Evolutionary conservation across 2,888 invertebrate genomes (phyloP).

Genomic region (Urechis unicinctus): DNA sequence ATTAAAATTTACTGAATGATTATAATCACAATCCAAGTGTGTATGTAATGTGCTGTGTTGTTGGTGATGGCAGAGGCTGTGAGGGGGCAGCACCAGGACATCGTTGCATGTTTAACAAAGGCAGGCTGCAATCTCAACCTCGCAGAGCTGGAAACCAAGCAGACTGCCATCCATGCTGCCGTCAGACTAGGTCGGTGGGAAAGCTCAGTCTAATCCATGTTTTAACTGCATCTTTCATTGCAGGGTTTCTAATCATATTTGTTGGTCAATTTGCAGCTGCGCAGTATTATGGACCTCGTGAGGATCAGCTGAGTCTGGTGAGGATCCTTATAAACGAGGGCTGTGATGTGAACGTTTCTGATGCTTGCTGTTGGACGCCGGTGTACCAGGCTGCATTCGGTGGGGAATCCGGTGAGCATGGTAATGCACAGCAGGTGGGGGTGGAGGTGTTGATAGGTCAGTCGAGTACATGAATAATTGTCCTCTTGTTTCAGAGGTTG

Average conservation of each 20-base stretch:
- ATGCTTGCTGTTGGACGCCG: constrained; percentile 37
- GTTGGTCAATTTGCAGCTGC: constrained; percentile 29
- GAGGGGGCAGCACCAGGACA: constrained; percentile 17
- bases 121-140: constrained; percentile 32
- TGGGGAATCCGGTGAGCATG: constrained; percentile 34
- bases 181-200: constrained; percentile 12
- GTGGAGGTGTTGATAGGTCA: neutral
- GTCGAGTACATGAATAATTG: neutral
- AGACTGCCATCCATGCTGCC: constrained; percentile 32
- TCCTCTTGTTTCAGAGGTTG: constrained; percentile 26
- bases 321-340: constrained; percentile 31
- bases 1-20: no score
- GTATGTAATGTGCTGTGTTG: no score
- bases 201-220: no score
- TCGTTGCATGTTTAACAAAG: constrained; percentile 26
- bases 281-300: constrained; percentile 29
- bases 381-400: constrained; percentile 40
- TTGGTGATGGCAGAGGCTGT: no score
- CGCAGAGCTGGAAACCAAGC: constrained; percentile 20
- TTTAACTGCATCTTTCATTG: no score
- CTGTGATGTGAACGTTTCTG: constrained; percentile 33
- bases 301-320: constrained; percentile 21
- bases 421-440: neutral
- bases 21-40: no score
- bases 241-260: no score